A percentile compares a stretch with the other conserved stretches of the same genome.
Evolutionary conservation across 2,888 invertebrate species (phyloP).

Genomic region (Melanostoma mellinum): DNA sequence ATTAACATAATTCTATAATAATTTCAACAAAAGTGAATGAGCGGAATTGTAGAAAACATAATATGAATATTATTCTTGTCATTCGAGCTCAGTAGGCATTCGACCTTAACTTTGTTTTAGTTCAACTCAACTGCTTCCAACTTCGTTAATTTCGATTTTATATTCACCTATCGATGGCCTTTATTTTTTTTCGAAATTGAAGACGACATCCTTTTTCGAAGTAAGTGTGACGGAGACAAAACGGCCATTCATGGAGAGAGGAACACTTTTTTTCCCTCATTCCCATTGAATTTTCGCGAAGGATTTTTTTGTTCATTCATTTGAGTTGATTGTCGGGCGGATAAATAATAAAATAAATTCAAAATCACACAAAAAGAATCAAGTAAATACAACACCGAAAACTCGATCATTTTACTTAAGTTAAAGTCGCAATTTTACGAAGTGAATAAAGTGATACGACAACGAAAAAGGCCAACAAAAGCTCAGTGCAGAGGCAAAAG

Average conservation of each 20-base stretch:
- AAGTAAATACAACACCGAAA: constrained; percentile 12
- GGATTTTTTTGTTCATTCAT: constrained; percentile 58
- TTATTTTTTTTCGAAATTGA: constrained; percentile 53
- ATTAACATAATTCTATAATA: too few species aligned
- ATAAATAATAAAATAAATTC: constrained; percentile 44
- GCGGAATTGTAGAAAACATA: too few species aligned
- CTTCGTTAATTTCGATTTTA: constrained; percentile 32
- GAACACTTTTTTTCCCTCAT: constrained; percentile 65
- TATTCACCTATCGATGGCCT: constrained; percentile 45
- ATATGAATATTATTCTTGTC: too few species aligned
- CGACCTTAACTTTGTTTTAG: too few species aligned
- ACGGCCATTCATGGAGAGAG: constrained; percentile 56
- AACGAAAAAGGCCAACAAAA: constrained; percentile 25
- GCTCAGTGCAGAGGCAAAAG: constrained; percentile 32
- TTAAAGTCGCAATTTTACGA: constrained; percentile 30
- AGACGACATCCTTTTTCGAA: constrained; percentile 64
- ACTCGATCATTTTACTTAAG: constrained; percentile 30
- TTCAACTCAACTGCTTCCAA: constrained; percentile 33
- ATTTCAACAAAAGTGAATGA: too few species aligned
- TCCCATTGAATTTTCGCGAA: constrained; percentile 69
- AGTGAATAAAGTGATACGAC: constrained; percentile 56
- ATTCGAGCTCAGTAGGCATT: too few species aligned
- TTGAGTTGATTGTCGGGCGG: constrained; percentile 57
- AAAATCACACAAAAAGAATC: constrained; percentile 28
- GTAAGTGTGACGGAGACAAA: constrained; percentile 70